A percentile compares a stretch with the other conserved stretches of the same genome.
phyloP scores from a whole-genome alignment of 2,888 invertebrate genomes.

The Tetropium fuscum region DNA sequence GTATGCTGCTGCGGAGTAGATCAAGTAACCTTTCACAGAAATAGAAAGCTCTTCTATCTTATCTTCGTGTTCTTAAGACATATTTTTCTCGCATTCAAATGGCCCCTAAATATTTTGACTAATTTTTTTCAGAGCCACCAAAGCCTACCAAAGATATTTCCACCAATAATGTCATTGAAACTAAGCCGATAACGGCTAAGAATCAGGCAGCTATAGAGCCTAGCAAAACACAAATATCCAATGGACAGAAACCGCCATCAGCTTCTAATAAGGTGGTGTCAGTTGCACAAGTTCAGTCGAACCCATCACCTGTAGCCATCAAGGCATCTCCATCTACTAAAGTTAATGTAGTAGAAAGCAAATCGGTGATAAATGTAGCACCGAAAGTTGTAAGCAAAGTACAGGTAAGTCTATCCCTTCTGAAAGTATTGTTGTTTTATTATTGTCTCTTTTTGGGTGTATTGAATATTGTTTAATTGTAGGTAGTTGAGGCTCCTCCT shows the following conservation, averaged over 20 bases:
- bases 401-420: constrained; percentile 32
- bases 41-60: too few species aligned
- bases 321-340: constrained; percentile 68
- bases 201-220: constrained; percentile 61
- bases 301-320: constrained; percentile 69
- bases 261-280: constrained; percentile 58
- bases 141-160: constrained; percentile 47
- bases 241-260: constrained; percentile 67
- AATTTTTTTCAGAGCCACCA: constrained; percentile 39
- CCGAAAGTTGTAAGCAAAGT: constrained; percentile 46
- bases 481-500: constrained; percentile 34
- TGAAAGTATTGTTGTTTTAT: background rate
- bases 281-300: constrained; percentile 52
- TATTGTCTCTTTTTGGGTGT: too few species aligned
- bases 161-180: constrained; percentile 60
- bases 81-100: too few species aligned
- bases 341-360: constrained; percentile 57
- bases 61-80: too few species aligned
- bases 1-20: too few species aligned
- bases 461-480: too few species aligned
- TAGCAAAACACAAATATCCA: constrained; percentile 62
- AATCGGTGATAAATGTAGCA: constrained; percentile 63
- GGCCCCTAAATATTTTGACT: too few species aligned
- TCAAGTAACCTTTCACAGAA: too few species aligned
- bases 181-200: constrained; percentile 47